Evolutionary conservation across 2,888 invertebrate species (phyloP), one percentile per base, ranked within the genome.

Genomic region (Metellina segmentata): DNA sequence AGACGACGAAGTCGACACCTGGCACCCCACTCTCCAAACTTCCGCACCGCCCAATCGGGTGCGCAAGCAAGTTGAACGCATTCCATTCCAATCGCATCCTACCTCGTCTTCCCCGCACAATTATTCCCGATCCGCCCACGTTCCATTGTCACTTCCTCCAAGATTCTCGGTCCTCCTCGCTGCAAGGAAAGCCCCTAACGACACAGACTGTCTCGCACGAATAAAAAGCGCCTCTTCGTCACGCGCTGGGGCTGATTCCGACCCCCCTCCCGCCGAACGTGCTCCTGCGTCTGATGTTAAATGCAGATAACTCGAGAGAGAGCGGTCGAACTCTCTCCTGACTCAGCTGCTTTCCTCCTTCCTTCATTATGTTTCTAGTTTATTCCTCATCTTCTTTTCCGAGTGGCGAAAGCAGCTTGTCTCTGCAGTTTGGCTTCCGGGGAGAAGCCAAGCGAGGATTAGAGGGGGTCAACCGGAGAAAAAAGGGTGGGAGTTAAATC

Each of bases 251-350:
- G 13, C 53, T n/a, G n/a, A n/a, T n/a, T n/a, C n/a, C n/a, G n/a
- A n/a, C n/a, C n/a, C n/a, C 61, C 61, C 53, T 77, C 53, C 79
- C 11, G 9, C 19, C 19, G 52, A 83, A 83, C 83, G 83, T 83
- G 83, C 83, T 34, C 74, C 13, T 83, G 83, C 83, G 74, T 51
- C 70, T 83, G 83, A 83, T 83, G 83, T 72, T 51, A 83, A 83
- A 72, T 52, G 83, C 83, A 83, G 83, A 83, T 83, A 83, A 83
- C 83, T 83, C 74, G 1, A 34, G 34, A 34, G 34, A 34, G 34
- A n/a, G n/a, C n/a, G n/a, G n/a, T n/a, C 34, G 34, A 83, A 52
- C 74, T 74, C 52, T 74, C 52, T 48, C 20, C 20, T 78, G 78
- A 78, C 48, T 81, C 81, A 69, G 81, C 81, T 16, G 34, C 48